Base-by-base conservation (phyloP, 1,140 invertebrate species). In the Trichoplusia ni region DNA sequence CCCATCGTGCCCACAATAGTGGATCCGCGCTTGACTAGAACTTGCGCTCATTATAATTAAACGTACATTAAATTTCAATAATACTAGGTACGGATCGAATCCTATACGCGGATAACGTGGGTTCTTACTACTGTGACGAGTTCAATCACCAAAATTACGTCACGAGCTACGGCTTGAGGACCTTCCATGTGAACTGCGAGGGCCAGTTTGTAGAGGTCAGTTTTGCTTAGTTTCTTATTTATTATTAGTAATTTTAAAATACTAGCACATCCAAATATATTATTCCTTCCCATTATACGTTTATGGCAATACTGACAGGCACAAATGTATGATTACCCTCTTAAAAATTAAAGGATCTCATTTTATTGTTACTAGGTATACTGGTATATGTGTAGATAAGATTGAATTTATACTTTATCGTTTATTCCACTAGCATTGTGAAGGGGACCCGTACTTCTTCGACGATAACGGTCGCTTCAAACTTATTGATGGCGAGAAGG, bases 101-200 rank as follows among this genome's bases (percentile, higher is more conserved):
- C 6, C 64, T 74, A 8, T 81, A 84, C 42, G 64, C 33, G 0
- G 75, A 86, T 35, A 64, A 71, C n/a, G 49, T 73, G 4, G 83
- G 83, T 4, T 60, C 63, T 0, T 86, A 81, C 51, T 79, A 66
- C 49, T 44, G 82, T 14, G 83, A 86, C 37, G 71, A 78, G 11
- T 85, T 72, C 42, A 77, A 78, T 14, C 85, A 88, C 25, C 71
- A 79, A 44, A 74, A 82, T 2, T 88, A 84, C 49, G 38, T 75
- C 9, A 76, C 72, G 4, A 60, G 84, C 9, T 72, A 73, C 27
- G 82, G 74, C 0, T 49, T 79, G 6, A 69, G 67, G 1, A 56
- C 64, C 0, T 80, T 69, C 46, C 85, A 88, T n/a, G 37, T 79
- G 0, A 64, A 81, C 44, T 88, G 85, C 35, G 44, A 79, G 3